Base-by-base conservation (phyloP, 2,888 invertebrate genomes). In the Bellardia pandia region DNA sequence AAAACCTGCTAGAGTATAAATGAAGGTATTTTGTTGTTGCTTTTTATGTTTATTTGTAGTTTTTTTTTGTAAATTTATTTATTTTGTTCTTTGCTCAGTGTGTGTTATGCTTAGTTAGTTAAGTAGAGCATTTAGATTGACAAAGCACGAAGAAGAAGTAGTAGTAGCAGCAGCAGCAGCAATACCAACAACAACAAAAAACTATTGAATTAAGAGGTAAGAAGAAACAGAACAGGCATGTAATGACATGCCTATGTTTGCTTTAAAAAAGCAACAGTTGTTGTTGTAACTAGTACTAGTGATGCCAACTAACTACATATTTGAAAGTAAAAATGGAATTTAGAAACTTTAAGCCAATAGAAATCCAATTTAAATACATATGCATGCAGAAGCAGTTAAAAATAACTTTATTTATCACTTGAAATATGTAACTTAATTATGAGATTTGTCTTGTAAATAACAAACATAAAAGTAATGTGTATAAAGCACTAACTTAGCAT, bases 51-150 rank as follows among this genome's bases (percentile, higher is more conserved):
- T 69, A 58, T 78, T 77, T 68, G 51, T 79, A 74, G 64, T 13
- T n/a, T 51, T 76, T 58, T 9, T 37, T 40, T 68, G 11, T 13
- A 45, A 1, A 13, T 40, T 71, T 71, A 0, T 69, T 13, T 40
- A n/a, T 45, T 74, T 58, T 40, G 62, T 60, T 85, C 14, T 68
- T 56, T 72, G 13, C 58, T 84, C 53, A 23, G 51, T 77, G 71
- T 80, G 68, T 85, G 79, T 76, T 79, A 86, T 85, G 87, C 87
- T 87, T 87, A 87, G 87, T 87, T 87, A 85, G 87, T 87, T 87
- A 87, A 87, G 87, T 87, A 82, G 87, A 87, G 85, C 87, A 87
- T 81, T 87, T 81, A 69, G 69, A 78, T 85, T 85, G 79, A 85
- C 85, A 85, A 79, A 80, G 75, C 72, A 85, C 58, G 51, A 83